Evolutionary conservation across 2,113 vertebrate genomes (phyloP).

Genomic region (Hydrolagus affinis): DNA sequence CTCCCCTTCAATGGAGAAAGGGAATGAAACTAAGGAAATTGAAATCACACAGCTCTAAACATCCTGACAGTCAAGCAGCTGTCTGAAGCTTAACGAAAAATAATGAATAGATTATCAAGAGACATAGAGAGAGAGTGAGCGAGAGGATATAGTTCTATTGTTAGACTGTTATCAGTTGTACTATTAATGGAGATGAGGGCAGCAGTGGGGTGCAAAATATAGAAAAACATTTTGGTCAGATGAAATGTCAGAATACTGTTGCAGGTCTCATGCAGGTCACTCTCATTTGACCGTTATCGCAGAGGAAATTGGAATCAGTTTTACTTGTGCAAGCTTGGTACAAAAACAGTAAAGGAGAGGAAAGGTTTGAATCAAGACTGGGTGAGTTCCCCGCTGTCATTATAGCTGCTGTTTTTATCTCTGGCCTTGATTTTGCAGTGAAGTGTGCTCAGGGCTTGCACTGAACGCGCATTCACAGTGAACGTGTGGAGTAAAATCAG

Average conservation of each 20-base stretch:
- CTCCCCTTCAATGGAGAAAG: no score
- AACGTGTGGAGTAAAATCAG: no score
- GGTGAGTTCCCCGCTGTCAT: not conserved
- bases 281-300: not conserved
- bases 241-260: not conserved
- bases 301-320: no score
- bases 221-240: not conserved
- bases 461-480: no score
- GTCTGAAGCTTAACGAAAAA: not conserved
- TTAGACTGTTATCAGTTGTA: constrained; percentile 8
- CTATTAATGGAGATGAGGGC: not conserved
- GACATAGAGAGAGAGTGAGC: no score
- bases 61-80: not conserved
- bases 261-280: not conserved
- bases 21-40: not conserved
- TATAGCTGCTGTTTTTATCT: not conserved
- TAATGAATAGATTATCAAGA: constrained; percentile 5
- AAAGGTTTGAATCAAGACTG: not conserved
- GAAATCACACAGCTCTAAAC: not conserved
- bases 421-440: not conserved
- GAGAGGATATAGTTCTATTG: not conserved
- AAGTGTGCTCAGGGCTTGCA: no score
- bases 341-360: not conserved
- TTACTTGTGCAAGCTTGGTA: not conserved
- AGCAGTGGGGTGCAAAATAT: no score